These are phyloP conservation scores for Autographa gamma DNA, from an alignment of 2,888 invertebrate species.

Conservation along the genomic window DNA sequence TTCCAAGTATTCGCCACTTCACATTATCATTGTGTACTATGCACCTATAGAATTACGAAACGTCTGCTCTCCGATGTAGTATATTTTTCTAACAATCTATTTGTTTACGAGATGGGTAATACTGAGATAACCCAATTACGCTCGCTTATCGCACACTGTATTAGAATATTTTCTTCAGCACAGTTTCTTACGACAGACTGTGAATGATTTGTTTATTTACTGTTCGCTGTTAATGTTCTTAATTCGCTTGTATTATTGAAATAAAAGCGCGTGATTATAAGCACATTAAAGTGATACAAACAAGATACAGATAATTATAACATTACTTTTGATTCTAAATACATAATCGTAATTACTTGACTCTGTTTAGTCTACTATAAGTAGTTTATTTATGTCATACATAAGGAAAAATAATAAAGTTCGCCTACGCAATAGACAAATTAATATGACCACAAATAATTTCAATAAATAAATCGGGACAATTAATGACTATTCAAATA, in stretches of 20 bases:
- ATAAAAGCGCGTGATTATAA: slow-evolving; percentile 12
- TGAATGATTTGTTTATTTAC: slow-evolving; percentile 58
- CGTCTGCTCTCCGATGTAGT: slow-evolving; percentile 48
- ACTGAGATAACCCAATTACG: slow-evolving; percentile 81
- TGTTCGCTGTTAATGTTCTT: slow-evolving; percentile 18
- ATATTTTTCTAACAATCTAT: slow-evolving; percentile 72
- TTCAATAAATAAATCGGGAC: slow-evolving; percentile 12
- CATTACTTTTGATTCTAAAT: slow-evolving; percentile 1
- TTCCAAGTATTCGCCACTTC: slow-evolving; percentile 12
- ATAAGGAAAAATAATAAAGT: slow-evolving; percentile 42
- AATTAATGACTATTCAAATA: neutral
- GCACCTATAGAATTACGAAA: slow-evolving; percentile 54
- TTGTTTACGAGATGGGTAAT: slow-evolving; percentile 78
- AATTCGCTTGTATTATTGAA: slow-evolving; percentile 24
- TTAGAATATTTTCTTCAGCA: slow-evolving; percentile 70
- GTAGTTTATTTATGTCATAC: no score
- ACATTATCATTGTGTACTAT: slow-evolving; percentile 43
- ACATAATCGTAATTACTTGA: neutral
- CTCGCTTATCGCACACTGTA: slow-evolving; percentile 76
- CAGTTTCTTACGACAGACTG: slow-evolving; percentile 67
- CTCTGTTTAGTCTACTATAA: no score
- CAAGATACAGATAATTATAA: neutral
- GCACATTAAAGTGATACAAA: slow-evolving; percentile 8
- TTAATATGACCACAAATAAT: neutral
- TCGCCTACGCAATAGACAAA: slow-evolving; percentile 26